Percentiles rank a stretch among this genome's conserved stretches.
These are phyloP conservation scores for Alectura lathami DNA, from an alignment of 2,113 vertebrate species.

Conservation along the genomic window DNA sequence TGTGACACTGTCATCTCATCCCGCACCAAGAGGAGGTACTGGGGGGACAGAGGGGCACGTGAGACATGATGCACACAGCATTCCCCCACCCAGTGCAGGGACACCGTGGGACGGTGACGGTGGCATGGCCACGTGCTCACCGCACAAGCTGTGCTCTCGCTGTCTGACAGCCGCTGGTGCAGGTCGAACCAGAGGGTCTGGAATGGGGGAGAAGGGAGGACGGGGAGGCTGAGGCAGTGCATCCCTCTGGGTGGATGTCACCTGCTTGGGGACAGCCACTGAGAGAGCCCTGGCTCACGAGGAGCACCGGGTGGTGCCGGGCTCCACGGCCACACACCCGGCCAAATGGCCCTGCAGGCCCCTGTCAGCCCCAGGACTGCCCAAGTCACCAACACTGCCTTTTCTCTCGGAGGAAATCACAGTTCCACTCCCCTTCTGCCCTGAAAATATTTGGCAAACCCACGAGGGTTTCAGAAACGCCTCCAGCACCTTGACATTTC, in stretches of 20 bases:
- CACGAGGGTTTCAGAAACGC: neutral
- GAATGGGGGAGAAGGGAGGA: neutral
- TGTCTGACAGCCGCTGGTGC: constrained; percentile 93
- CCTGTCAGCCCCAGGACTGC: neutral
- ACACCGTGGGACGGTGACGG: neutral
- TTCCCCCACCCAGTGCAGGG: neutral
- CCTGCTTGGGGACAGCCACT: neutral
- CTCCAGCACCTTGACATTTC: neutral
- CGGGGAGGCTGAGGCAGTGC: rapidly evolving
- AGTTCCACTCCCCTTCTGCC: neutral
- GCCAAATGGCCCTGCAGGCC: neutral
- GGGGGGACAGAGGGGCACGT: neutral
- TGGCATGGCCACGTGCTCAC: constrained; percentile 72
- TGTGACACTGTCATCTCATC: constrained; percentile 93
- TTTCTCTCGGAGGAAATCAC: neutral
- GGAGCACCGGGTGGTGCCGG: too few species aligned
- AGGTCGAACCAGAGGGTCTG: constrained; percentile 97
- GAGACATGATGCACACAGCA: neutral
- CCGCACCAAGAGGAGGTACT: constrained; percentile 92
- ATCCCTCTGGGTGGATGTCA: neutral
- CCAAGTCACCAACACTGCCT: neutral
- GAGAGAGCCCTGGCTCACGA: neutral
- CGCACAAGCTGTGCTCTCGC: constrained; percentile 84
- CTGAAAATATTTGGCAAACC: neutral
- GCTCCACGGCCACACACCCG: neutral